phyloP scores from a whole-genome alignment of 2,113 vertebrate genomes.

The Chlorodrepanis virens region DNA sequence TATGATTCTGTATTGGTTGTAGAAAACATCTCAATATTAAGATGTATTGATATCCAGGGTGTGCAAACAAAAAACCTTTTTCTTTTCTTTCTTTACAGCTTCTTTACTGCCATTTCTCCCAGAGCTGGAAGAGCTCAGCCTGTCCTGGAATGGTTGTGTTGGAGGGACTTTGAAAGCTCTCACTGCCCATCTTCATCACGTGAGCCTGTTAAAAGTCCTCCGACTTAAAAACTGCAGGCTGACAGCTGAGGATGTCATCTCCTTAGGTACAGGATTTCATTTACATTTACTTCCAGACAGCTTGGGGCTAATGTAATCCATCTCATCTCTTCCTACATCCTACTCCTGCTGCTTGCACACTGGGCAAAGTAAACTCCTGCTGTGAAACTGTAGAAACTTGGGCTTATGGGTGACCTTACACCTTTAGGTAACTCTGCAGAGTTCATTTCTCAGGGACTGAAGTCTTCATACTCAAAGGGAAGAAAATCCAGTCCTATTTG shows the following conservation, averaged over 20 bases:
- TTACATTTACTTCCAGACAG: not conserved
- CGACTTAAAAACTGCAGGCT: conserved; percentile 82
- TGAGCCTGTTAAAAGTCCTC: conserved; percentile 75
- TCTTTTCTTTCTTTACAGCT: not conserved
- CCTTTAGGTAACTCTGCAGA: not conserved
- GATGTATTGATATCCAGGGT: not conserved
- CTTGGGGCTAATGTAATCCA: not conserved
- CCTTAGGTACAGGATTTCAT: conserved; percentile 75
- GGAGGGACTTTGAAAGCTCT: conserved; percentile 76
- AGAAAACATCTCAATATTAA: not conserved
- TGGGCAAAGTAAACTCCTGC: not conserved
- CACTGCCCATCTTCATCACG: conserved; percentile 75
- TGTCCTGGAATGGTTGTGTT: conserved; percentile 88
- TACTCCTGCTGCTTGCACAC: not conserved
- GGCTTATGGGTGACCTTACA: not conserved
- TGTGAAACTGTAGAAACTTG: not conserved
- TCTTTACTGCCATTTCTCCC: conserved; percentile 72
- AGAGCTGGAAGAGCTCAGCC: conserved; percentile 81
- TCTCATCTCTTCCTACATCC: not conserved
- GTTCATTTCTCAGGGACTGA: not conserved
- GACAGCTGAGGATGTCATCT: conserved; percentile 72
- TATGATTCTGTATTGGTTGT: not conserved
- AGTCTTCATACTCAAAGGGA: not conserved
- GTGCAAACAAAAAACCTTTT: not conserved
- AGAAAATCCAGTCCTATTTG: not conserved